Evolutionary conservation across 37 sponge, comb jelly and placozoan species (phyloP).

Genomic region (Aplysina aerophoba): DNA sequence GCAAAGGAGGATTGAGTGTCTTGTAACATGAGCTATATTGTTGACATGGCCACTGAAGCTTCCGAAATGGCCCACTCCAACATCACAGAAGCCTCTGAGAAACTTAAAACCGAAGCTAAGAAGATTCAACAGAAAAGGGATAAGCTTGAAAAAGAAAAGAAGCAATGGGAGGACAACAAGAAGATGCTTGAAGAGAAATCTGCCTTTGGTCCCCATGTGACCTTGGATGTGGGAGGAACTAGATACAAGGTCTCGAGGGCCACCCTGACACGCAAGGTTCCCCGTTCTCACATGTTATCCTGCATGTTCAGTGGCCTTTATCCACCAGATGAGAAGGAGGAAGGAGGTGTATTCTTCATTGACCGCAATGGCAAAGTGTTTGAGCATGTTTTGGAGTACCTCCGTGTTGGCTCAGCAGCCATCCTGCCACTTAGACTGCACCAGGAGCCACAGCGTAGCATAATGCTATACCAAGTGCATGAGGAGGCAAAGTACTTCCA

Average conservation of each 20-base stretch:
- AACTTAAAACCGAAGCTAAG: background rate
- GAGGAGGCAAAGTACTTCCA: slow-evolving; percentile 34
- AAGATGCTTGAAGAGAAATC: slow-evolving; percentile 27
- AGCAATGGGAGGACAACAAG: slow-evolving; percentile 2
- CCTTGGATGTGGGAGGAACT: slow-evolving; percentile 24
- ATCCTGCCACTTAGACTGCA: background rate
- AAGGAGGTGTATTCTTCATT: slow-evolving; percentile 25
- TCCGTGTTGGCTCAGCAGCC: slow-evolving; percentile 16
- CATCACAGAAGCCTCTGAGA: slow-evolving; percentile 13
- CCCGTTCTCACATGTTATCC: slow-evolving; percentile 17
- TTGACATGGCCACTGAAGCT: background rate
- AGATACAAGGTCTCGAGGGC: slow-evolving; percentile 17
- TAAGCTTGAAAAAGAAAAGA: background rate
- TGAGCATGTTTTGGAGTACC: slow-evolving; percentile 34
- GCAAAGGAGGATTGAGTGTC: background rate
- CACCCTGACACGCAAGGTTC: slow-evolving; percentile 23
- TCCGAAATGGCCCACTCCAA: slow-evolving; percentile 23
- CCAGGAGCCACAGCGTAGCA: slow-evolving; percentile 24
- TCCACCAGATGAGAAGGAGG: slow-evolving; percentile 13
- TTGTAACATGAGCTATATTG: slow-evolving; percentile 24
- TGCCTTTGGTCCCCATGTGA: slow-evolving; percentile 31
- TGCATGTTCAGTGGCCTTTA: slow-evolving; percentile 32
- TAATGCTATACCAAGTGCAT: slow-evolving; percentile 17
- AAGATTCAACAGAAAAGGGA: background rate
- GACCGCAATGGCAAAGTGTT: slow-evolving; percentile 26